A percentile compares a stretch with the other conserved stretches of the same genome.
These are phyloP conservation scores for Rhodophaea formosa DNA, from an alignment of 2,888 invertebrate species.

Conservation along the genomic window DNA sequence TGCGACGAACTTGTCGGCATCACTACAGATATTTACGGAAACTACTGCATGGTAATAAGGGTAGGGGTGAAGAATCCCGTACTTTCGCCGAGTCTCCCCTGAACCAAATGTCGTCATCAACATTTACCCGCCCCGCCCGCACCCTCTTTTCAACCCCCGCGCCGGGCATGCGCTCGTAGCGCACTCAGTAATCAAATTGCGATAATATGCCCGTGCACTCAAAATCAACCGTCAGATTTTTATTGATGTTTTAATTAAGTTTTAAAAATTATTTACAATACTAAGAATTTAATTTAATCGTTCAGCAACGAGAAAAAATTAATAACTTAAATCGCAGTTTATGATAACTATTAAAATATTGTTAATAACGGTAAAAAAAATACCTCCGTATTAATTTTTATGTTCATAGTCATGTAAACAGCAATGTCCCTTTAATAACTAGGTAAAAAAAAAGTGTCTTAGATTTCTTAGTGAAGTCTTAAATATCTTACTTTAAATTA, in stretches of 20 bases:
- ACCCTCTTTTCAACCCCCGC: conserved; percentile 35
- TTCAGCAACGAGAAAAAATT: too few relatives aligned
- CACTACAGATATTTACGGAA: conserved; percentile 27
- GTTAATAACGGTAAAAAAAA: too few relatives aligned
- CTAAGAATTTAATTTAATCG: too few relatives aligned
- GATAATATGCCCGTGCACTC: conserved; percentile 45
- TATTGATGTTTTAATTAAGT: background rate
- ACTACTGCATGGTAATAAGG: conserved; percentile 23
- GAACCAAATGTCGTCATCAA: conserved; percentile 70
- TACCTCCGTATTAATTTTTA: too few relatives aligned
- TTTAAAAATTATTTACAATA: too few relatives aligned
- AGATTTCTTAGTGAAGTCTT: too few relatives aligned
- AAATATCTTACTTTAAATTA: too few relatives aligned
- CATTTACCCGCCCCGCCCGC: conserved; percentile 45
- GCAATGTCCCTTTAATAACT: too few relatives aligned
- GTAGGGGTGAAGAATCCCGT: conserved; percentile 19
- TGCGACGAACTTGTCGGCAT: conserved; percentile 20
- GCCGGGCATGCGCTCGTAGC: conserved; percentile 58
- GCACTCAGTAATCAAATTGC: conserved; percentile 59
- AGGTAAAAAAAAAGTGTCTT: too few relatives aligned
- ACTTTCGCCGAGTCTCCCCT: conserved; percentile 38
- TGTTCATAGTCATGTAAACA: too few relatives aligned
- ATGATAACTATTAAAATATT: too few relatives aligned
- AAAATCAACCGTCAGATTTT: conserved; percentile 36
- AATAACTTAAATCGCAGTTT: too few relatives aligned